Conservation (phyloP, 2,797 vertebrate genomes). For the Petrocephalus sullivani region DNA sequence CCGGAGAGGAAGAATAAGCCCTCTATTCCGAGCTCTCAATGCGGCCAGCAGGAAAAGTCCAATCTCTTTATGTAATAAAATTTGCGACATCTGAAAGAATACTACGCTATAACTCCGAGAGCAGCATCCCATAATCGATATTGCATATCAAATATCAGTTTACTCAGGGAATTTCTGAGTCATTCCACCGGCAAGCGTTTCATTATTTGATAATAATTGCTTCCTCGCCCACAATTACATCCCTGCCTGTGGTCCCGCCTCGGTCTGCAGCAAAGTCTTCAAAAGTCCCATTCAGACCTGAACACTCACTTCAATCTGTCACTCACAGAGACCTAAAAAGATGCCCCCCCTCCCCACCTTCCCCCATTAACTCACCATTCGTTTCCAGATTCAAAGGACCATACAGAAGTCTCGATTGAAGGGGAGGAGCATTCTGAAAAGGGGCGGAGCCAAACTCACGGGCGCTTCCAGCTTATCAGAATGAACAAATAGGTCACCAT, state of each 20-base stretch:
- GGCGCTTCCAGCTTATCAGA: neutral
- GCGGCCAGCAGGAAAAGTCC: neutral
- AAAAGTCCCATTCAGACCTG: neutral
- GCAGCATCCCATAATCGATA: neutral
- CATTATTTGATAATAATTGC: slow-evolving; percentile 3
- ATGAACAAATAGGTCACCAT: neutral
- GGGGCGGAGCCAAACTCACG: neutral
- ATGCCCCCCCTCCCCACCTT: neutral
- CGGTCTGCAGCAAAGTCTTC: neutral
- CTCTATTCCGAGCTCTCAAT: slow-evolving; percentile 21
- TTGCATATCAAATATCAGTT: neutral
- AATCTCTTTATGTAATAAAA: slow-evolving; percentile 14
- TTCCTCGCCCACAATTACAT: neutral
- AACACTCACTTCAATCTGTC: neutral
- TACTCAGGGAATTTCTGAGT: neutral
- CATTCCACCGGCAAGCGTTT: neutral
- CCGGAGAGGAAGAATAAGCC: neutral
- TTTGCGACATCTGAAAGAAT: neutral
- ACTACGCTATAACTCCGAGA: neutral
- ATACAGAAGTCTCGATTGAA: neutral
- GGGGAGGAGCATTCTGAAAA: neutral
- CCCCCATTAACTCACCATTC: slow-evolving; percentile 9
- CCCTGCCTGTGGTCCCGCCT: neutral
- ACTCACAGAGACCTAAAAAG: neutral
- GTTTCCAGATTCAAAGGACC: neutral